Evolutionary conservation across 2,113 vertebrate genomes (phyloP).

Genomic region (Nipponia nippon): DNA sequence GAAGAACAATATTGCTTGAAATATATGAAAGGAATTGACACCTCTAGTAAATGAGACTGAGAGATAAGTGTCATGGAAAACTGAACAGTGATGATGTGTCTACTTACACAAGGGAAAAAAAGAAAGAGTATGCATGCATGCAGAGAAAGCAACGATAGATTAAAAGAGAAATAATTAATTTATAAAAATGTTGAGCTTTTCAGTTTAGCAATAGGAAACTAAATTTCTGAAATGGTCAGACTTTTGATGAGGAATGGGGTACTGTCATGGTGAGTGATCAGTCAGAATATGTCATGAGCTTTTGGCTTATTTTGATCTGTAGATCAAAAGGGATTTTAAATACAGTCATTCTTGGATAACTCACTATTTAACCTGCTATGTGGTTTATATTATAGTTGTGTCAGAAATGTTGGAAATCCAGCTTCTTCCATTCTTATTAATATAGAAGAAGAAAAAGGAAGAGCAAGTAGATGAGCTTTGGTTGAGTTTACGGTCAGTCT

Average conservation of each 20-base stretch:
- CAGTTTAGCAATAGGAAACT: background rate
- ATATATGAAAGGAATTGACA: background rate
- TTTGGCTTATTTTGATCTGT: background rate
- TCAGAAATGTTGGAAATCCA: background rate
- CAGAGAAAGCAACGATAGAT: background rate
- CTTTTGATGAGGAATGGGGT: background rate
- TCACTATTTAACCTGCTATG: background rate
- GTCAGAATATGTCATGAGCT: background rate
- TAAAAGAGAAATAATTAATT: background rate
- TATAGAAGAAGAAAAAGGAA: background rate
- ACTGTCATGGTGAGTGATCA: background rate
- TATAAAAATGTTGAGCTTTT: background rate
- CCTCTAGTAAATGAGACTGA: background rate
- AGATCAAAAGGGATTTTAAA: background rate
- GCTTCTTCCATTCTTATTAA: no score
- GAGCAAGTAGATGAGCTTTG: background rate
- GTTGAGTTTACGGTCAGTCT: background rate
- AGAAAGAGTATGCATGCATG: background rate
- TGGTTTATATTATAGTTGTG: background rate
- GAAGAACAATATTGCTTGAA: background rate
- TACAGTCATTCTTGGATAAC: background rate
- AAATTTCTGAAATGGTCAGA: background rate
- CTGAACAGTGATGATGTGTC: background rate
- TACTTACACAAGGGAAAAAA: background rate
- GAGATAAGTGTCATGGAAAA: background rate